Conservation (phyloP, 1,140 invertebrate genomes). For the Delia radicum region DNA sequence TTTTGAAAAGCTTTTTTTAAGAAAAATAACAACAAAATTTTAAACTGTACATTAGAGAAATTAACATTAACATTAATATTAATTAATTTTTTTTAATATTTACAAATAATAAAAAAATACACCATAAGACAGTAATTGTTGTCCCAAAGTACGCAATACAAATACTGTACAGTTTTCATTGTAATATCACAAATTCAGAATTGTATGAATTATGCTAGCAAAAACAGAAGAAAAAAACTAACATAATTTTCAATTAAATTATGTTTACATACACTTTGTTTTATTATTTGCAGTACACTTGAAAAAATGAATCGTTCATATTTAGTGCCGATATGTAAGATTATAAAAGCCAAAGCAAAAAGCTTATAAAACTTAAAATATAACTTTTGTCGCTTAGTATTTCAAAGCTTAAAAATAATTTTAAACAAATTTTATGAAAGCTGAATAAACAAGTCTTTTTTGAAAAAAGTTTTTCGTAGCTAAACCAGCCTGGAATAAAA, state of each 20-base stretch:
- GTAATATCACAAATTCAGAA: background rate
- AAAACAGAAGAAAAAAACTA: background rate
- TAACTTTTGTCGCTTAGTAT: too few species aligned
- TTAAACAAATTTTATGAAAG: too few species aligned
- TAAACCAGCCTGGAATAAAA: too few species aligned
- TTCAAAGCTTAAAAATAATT: too few species aligned
- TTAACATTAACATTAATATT: background rate
- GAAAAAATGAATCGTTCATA: too few species aligned
- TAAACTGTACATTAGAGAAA: slow-evolving; percentile 4
- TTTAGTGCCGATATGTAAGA: background rate
- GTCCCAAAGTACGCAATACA: background rate
- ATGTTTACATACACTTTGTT: slow-evolving; percentile 12
- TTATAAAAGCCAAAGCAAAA: too few species aligned
- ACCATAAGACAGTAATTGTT: background rate
- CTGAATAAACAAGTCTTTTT: too few species aligned
- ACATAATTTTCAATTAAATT: slow-evolving; percentile 20
- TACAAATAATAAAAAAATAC: background rate
- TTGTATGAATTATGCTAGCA: background rate
- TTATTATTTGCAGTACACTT: background rate
- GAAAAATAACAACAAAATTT: background rate
- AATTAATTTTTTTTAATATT: background rate
- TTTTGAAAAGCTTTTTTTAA: background rate
- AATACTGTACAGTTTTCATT: too few species aligned
- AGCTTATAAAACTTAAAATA: too few species aligned
- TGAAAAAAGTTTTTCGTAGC: too few species aligned